Evolutionary conservation across 2,797 vertebrate genomes (phyloP).

Genomic region (Leuciscus waleckii): DNA sequence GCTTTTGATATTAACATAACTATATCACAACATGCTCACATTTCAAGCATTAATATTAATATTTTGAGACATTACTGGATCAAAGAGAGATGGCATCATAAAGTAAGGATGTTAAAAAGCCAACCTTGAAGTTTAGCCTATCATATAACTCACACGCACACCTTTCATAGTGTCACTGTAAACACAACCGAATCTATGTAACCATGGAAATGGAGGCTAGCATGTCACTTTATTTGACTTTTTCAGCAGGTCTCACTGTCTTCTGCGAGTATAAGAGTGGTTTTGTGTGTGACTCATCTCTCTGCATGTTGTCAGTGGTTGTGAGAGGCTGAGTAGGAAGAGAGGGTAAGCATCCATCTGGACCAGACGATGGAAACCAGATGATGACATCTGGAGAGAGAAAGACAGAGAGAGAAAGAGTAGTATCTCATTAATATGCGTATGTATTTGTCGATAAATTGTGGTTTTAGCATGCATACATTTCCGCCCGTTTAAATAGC

Average conservation of each 20-base stretch:
- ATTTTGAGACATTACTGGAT: neutral
- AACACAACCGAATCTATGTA: neutral
- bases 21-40: neutral
- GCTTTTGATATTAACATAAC: neutral
- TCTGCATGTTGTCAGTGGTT: constrained; percentile 20
- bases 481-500: neutral
- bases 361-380: constrained; percentile 40
- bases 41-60: neutral
- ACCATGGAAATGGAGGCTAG: constrained; percentile 22
- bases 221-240: constrained; percentile 26
- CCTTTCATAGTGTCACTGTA: constrained; percentile 8
- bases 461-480: neutral
- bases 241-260: constrained; percentile 15
- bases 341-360: constrained; percentile 40
- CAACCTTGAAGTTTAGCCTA: neutral
- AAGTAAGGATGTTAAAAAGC: neutral
- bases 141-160: neutral
- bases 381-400: constrained; percentile 30
- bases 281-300: constrained; percentile 28
- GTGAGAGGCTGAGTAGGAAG: constrained; percentile 20
- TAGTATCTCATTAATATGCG: constrained; percentile 12
- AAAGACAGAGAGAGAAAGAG: constrained; percentile 46
- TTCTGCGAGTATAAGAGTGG: constrained; percentile 53
- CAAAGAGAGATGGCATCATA: neutral
- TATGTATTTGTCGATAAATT: neutral